These are phyloP conservation scores for Leptonema lineaticorne DNA, from an alignment of 1,140 invertebrate species.

Conservation along the genomic window DNA sequence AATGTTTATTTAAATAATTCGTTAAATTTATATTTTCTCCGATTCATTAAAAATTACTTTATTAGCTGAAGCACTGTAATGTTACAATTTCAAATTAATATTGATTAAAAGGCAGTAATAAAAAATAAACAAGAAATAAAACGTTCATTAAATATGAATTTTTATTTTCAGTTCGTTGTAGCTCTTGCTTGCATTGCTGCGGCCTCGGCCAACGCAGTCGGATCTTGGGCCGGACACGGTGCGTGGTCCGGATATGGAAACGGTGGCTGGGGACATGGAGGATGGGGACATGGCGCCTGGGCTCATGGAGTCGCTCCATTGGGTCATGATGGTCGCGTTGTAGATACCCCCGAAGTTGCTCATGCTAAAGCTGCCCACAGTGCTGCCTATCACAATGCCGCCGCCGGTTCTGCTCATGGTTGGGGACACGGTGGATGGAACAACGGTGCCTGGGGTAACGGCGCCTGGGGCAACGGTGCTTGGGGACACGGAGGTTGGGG, in stretches of 20 bases:
- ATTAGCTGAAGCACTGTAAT: too few relatives aligned
- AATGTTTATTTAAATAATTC: too few relatives aligned
- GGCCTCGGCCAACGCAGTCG: slow-evolving; percentile 33
- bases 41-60: too few relatives aligned
- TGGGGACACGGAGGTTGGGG: slow-evolving; percentile 38
- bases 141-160: too few relatives aligned
- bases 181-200: neutral
- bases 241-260: neutral
- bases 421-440: neutral
- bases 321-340: slow-evolving; percentile 45
- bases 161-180: neutral
- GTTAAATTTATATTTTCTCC: too few relatives aligned
- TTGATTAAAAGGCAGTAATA: too few relatives aligned
- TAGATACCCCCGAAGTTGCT: slow-evolving; percentile 52
- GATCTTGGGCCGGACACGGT: neutral
- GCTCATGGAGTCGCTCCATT: slow-evolving; percentile 45
- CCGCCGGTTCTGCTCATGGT: slow-evolving; percentile 30
- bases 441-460: slow-evolving; percentile 5
- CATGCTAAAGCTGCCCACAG: slow-evolving; percentile 52
- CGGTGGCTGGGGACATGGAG: neutral
- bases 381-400: slow-evolving; percentile 50
- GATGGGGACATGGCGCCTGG: slow-evolving; percentile 18
- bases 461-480: neutral
- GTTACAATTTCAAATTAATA: neutral
- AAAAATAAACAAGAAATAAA: too few relatives aligned